Base-by-base conservation (phyloP, 2,797 vertebrate species). In the Pangasius krempfi region DNA sequence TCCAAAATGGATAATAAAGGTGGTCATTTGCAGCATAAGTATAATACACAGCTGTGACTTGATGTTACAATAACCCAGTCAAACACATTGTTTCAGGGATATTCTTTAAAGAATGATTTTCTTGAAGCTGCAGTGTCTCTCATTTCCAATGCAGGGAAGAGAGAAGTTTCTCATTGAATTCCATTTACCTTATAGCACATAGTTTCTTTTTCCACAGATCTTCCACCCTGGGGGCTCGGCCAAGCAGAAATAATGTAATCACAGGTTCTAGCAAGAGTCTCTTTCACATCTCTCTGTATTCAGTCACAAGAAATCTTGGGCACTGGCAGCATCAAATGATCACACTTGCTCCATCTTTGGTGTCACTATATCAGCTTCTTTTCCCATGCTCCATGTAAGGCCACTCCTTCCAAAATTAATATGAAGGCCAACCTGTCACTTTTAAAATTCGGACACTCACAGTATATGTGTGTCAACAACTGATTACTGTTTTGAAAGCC, bases 231-330 rank as follows among this genome's bases (percentile, higher is more conserved):
- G 30, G n/a, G 84, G 52, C 40, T 86, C 64, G 86, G 64, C n/a
- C 83, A 86, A 58, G 75, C 66, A 89, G 76, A 75, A 84, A 86
- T 83, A 84, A 76, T 89, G 56, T 83, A 84, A 76, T 89, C 70
- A 87, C 72, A 84, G 86, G 27, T 58, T 80, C 88, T 54, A 78
- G 56, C 68, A 89, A 76, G 80, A 84, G 72, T 79, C 12, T 87
- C 52, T 37, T 78, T 87, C 70, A 75, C 37, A 89, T 89, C 52
- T 70, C 66, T 62, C 40, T 68, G 85, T 73, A 89, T 58, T 87
- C 70, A 84, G 58, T 83, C 70, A 87, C 60, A 87, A 54, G 80
- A 84, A 84, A 87, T 75, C 50, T 84, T 84, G 50, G 79, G 33
- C 58, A 86, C 70, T 78, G 86, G 33, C 73, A 64, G 60, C 70